Conservation (phyloP, 64 coral and sea anemone genomes). For the Stylophora pistillata region DNA sequence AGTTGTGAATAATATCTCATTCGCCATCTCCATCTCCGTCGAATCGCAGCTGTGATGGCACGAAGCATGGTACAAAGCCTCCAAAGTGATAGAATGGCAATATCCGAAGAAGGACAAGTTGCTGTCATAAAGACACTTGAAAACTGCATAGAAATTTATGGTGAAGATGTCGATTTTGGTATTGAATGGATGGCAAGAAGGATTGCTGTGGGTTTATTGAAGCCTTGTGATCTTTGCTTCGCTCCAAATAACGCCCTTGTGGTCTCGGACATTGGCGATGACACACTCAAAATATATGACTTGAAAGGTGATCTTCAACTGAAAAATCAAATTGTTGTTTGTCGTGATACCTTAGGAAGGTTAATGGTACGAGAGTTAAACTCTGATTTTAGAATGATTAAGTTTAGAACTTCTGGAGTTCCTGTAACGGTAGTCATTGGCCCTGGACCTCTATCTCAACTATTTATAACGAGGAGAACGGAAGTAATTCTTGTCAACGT, state of each 20-base stretch:
- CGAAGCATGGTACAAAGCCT: background rate
- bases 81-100: slow-evolving; percentile 1
- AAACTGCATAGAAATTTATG: background rate
- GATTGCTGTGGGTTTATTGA: background rate
- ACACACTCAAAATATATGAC: background rate
- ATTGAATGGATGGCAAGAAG: background rate
- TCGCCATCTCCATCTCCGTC: background rate
- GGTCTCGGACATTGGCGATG: slow-evolving; percentile 2
- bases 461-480: background rate
- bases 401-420: background rate
- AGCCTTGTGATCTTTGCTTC: slow-evolving; percentile 15
- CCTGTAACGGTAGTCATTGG: slow-evolving; percentile 6
- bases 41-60: background rate
- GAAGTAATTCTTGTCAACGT: slow-evolving; percentile 24
- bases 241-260: slow-evolving; percentile 19
- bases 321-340: slow-evolving; percentile 19
- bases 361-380: slow-evolving; percentile 2
- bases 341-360: background rate
- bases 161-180: background rate
- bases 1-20: too few species aligned
- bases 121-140: slow-evolving; percentile 1
- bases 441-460: background rate
- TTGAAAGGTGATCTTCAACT: background rate
- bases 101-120: slow-evolving; percentile 4
- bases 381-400: background rate